These are phyloP conservation scores for Amyelois transitella DNA, from an alignment of 1,140 invertebrate genomes.

Conservation along the genomic window DNA sequence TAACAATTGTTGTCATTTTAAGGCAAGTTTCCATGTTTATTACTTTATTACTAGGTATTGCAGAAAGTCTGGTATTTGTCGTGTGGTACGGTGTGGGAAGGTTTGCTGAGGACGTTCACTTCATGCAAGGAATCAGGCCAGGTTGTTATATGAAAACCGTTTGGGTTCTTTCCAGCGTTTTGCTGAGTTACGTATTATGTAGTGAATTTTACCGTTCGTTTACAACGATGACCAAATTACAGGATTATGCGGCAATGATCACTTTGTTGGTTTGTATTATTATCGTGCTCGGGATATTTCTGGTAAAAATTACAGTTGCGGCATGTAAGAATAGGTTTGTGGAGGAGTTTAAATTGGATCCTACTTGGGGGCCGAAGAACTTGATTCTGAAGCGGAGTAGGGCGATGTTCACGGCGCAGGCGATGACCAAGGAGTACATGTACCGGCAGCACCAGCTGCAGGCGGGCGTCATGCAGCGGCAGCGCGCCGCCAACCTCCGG, in stretches of 20 bases:
- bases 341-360: slow-evolving; percentile 26
- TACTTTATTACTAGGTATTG: slow-evolving; percentile 26
- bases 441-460: slow-evolving; percentile 62
- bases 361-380: slow-evolving; percentile 44
- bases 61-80: slow-evolving; percentile 46
- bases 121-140: slow-evolving; percentile 56
- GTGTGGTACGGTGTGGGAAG: slow-evolving; percentile 44
- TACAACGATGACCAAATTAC: slow-evolving; percentile 1
- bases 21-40: slow-evolving; percentile 24
- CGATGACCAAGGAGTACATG: slow-evolving; percentile 67
- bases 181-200: slow-evolving; percentile 33
- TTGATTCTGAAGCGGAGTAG: slow-evolving; percentile 49
- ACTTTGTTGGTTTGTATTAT: slow-evolving; percentile 7
- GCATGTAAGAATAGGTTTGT: slow-evolving; percentile 20
- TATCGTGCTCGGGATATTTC: slow-evolving; percentile 11
- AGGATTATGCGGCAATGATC: slow-evolving; percentile 12
- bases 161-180: slow-evolving; percentile 30
- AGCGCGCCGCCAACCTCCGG: slow-evolving; percentile 32
- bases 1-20: slow-evolving; percentile 23
- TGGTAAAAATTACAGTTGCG: slow-evolving; percentile 28
- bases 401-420: slow-evolving; percentile 59
- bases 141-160: slow-evolving; percentile 35
- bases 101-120: slow-evolving; percentile 60
- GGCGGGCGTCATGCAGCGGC: slow-evolving; percentile 43
- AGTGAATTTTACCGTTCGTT: slow-evolving; percentile 21